Base-by-base conservation (phyloP, 2,113 vertebrate genomes). In the Struthidea cinerea region DNA sequence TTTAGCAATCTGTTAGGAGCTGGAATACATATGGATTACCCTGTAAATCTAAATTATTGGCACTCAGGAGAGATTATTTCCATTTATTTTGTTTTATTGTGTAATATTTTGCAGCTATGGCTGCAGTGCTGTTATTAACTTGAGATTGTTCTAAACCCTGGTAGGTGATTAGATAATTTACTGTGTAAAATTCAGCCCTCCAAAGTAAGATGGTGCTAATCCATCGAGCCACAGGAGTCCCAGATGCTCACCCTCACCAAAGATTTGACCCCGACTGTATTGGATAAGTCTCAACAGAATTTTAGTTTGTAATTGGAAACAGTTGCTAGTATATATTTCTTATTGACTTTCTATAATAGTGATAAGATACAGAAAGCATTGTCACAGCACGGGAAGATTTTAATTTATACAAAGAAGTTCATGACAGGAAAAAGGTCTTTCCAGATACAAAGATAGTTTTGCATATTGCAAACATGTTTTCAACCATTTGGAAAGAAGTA, bases 61-160 rank as follows among this genome's bases (percentile, higher is more conserved):
- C 95, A 97, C 73, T 91, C 73, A 12, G 42, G 93, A 97, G 94
- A 91, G 75, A 96, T 96, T 80, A 97, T 97, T 96, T 97, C 92
- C 79, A 94, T 95, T 95, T 96, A 73, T 94, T 97, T 97, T 97
- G 69, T 92, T 97, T 97, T 96, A 96, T 96, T 96, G 80, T 83
- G 57, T 78, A 97, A 94, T 97, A 96, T 86, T 97, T 96, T 94
- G 94, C 69, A 41, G 86, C 93, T 92, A 84, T 47, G 67, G 57
- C 50, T 93, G 64, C 71, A 64, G 53, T 80, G 92, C 28, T 65
- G 50, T 82, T 95, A 95, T 91, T 96, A 97, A 96, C 87, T 90
- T 68, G 57, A 85, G 75, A 87, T 74, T 93, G 70, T 93, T 93
- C 89, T 87, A 74, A 80, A 93, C 82, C 41, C 87, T 12, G 28